Evolutionary conservation across 2,113 vertebrate genomes (phyloP).

Genomic region (Sinosuthora webbiana): DNA sequence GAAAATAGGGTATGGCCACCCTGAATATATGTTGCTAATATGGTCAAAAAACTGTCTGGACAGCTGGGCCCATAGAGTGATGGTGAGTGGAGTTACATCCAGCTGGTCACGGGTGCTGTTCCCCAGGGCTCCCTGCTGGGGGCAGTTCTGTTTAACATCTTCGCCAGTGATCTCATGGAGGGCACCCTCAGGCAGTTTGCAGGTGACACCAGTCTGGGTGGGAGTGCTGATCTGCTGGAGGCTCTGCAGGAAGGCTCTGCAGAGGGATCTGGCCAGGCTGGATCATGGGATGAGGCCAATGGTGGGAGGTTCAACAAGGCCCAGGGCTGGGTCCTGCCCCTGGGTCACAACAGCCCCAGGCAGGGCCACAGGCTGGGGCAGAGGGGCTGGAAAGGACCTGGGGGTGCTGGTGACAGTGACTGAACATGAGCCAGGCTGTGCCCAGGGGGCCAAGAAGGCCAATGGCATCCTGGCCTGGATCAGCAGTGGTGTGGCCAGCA

Average conservation of each 20-base stretch:
- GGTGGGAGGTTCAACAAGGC: neutral
- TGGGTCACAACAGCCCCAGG: neutral
- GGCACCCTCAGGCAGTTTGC: neutral
- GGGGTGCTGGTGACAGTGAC: neutral
- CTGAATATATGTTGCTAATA: neutral
- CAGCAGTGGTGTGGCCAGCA: neutral
- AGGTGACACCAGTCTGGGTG: neutral
- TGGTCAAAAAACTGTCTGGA: neutral
- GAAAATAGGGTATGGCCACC: neutral
- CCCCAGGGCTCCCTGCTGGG: neutral
- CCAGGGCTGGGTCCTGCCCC: neutral
- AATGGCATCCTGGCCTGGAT: neutral
- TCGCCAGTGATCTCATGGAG: neutral
- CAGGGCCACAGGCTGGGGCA: neutral
- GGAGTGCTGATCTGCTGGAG: neutral
- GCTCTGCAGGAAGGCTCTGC: neutral
- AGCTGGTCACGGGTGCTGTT: fast-evolving
- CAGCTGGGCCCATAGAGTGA: fast-evolving
- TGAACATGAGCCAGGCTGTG: neutral
- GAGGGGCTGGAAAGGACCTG: neutral
- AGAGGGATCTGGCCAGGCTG: neutral
- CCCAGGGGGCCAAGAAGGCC: neutral
- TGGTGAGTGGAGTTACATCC: neutral
- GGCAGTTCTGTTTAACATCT: neutral
- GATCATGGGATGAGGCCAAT: neutral